Conservation (phyloP, 2,113 vertebrate species). For the Melierax canorus region DNA sequence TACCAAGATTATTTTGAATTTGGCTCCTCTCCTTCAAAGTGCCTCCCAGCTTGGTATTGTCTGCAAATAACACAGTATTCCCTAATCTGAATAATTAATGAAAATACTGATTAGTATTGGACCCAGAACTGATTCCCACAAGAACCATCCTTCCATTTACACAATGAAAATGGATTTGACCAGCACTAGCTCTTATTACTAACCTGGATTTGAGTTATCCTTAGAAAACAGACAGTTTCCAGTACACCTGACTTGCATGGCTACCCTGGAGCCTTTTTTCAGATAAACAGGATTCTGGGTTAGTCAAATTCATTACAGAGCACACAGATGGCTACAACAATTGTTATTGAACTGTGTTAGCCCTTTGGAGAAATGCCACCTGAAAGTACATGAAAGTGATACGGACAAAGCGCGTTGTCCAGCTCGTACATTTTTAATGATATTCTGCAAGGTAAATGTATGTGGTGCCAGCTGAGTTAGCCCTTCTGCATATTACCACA, state of each 20-base stretch:
- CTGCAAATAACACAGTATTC: background rate
- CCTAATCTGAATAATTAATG: background rate
- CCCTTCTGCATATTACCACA: background rate
- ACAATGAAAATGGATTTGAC: background rate
- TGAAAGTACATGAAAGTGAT: background rate
- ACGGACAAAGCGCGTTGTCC: background rate
- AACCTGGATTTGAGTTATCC: background rate
- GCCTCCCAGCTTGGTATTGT: background rate
- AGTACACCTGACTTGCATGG: background rate
- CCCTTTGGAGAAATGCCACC: conserved; percentile 4
- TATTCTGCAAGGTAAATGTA: background rate
- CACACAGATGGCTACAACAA: background rate
- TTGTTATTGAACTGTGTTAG: background rate
- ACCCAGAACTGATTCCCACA: background rate
- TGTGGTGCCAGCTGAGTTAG: background rate
- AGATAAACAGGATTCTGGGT: background rate
- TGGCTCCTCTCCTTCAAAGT: background rate
- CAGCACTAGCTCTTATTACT: background rate
- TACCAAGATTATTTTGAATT: background rate
- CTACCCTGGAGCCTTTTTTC: background rate
- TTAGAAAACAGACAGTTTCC: background rate
- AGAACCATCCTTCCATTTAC: background rate
- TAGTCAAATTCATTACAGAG: background rate
- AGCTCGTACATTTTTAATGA: conserved; percentile 7
- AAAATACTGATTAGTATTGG: background rate